Evolutionary conservation across 1,140 invertebrate genomes (phyloP).

Genomic region (Drosophila seguyi): DNA sequence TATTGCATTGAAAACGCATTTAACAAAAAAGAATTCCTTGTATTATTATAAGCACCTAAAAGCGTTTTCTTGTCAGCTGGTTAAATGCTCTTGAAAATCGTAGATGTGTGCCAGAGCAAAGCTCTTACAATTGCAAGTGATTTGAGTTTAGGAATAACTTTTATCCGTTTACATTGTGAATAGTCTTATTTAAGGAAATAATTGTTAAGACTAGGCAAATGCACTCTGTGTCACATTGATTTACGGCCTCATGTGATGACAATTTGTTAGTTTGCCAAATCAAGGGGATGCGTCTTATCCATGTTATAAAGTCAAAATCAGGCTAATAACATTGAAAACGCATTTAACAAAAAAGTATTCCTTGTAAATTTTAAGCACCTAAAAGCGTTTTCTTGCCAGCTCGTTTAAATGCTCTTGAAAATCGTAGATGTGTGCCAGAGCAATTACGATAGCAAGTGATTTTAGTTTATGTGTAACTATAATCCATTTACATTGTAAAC

Average conservation of each 20-base stretch:
- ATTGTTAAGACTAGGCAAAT: background rate
- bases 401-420: constrained; percentile 61
- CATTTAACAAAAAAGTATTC: constrained; percentile 28
- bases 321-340: constrained; percentile 57
- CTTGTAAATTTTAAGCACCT: constrained; percentile 50
- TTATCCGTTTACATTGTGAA: constrained; percentile 52
- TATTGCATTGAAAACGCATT: constrained; percentile 60
- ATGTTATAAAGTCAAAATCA: constrained; percentile 30
- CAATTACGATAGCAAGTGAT: no score
- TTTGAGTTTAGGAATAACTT: constrained; percentile 17
- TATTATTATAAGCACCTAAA: constrained; percentile 60
- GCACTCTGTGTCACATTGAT: constrained; percentile 68
- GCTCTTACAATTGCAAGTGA: constrained; percentile 50
- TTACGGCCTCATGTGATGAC: constrained; percentile 55
- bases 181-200: background rate
- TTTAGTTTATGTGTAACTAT: no score
- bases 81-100: constrained; percentile 62
- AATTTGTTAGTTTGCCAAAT: constrained; percentile 75
- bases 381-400: constrained; percentile 77
- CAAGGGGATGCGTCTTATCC: constrained; percentile 64
- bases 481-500: no score
- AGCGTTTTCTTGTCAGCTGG: constrained; percentile 69
- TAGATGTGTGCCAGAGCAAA: constrained; percentile 70
- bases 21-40: constrained; percentile 22
- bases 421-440: no score